phyloP scores from a whole-genome alignment of 2,888 invertebrate genomes.

The Phymatocera aterrima region DNA sequence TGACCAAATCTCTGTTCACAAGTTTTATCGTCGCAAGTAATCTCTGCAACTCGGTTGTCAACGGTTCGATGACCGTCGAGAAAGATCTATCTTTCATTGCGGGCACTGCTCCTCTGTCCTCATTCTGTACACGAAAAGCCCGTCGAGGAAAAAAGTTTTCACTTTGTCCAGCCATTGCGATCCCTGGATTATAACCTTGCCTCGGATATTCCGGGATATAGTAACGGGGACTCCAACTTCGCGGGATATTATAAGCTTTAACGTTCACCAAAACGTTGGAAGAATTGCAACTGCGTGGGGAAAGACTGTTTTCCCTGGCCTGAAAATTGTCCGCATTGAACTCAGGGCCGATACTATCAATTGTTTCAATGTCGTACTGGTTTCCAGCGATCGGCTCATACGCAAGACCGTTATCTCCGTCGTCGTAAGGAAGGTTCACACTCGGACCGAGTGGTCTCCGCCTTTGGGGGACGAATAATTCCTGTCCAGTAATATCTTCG shows the following conservation, averaged over 20 bases:
- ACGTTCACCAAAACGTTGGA: neutral
- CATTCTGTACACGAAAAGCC: neutral
- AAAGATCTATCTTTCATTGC: constrained; percentile 49
- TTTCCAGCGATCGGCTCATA: neutral
- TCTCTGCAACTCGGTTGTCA: constrained; percentile 56
- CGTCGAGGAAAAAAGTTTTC: neutral
- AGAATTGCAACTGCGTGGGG: neutral
- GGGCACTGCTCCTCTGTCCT: neutral
- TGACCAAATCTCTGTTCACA: constrained; percentile 56
- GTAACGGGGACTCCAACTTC: neutral
- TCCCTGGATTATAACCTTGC: constrained; percentile 51
- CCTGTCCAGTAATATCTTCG: neutral
- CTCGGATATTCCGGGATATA: constrained; percentile 51
- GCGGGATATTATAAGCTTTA: neutral
- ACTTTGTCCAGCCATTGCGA: constrained; percentile 47
- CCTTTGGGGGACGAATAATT: neutral
- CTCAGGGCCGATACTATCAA: neutral
- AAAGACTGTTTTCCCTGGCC: neutral
- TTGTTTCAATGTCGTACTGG: neutral
- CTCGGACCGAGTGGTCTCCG: neutral
- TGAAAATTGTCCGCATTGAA: neutral
- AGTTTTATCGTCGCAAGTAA: constrained; percentile 56
- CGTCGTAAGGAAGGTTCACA: neutral
- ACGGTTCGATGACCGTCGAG: constrained; percentile 57
- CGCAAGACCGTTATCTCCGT: neutral